These are phyloP conservation scores for Drosophila limbata DNA, from an alignment of 2,888 invertebrate species.

Conservation along the genomic window DNA sequence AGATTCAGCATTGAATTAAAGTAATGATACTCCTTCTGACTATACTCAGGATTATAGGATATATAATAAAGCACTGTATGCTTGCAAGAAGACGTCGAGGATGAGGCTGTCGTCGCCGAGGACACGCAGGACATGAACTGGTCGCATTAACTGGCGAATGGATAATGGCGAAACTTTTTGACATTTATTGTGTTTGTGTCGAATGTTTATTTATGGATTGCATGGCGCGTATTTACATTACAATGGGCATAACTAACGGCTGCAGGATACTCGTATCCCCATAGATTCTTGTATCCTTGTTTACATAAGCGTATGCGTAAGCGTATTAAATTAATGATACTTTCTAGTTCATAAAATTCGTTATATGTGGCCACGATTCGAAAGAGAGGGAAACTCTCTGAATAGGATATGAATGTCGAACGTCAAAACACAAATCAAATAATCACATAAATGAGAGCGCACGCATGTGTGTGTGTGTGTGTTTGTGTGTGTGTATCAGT, in stretches of 20 bases:
- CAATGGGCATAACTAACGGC: constrained; percentile 78
- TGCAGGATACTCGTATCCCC: constrained; percentile 30
- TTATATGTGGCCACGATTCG: constrained; percentile 52
- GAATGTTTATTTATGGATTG: constrained; percentile 82
- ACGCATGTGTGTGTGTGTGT: constrained; percentile 23
- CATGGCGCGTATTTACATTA: constrained; percentile 78
- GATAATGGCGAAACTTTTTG: constrained; percentile 81
- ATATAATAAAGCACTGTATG: constrained; percentile 42
- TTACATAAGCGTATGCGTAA: constrained; percentile 46
- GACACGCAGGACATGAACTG: constrained; percentile 52
- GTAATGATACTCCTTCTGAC: neutral
- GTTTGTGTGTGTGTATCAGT: constrained; percentile 30
- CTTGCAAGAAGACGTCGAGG: constrained; percentile 59
- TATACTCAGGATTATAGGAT: constrained; percentile 1
- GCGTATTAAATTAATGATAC: constrained; percentile 85
- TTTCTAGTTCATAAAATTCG: constrained; percentile 85
- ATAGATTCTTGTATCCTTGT: constrained; percentile 35
- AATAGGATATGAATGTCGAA: constrained; percentile 61
- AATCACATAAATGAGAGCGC: constrained; percentile 81
- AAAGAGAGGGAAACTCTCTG: neutral
- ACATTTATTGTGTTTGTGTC: constrained; percentile 83
- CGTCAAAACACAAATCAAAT: constrained; percentile 80
- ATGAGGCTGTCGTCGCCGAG: constrained; percentile 39
- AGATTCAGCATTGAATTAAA: neutral
- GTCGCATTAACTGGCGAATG: constrained; percentile 70